Evolutionary conservation across 2,888 invertebrate genomes (phyloP).

Genomic region (Campoplex capitator): DNA sequence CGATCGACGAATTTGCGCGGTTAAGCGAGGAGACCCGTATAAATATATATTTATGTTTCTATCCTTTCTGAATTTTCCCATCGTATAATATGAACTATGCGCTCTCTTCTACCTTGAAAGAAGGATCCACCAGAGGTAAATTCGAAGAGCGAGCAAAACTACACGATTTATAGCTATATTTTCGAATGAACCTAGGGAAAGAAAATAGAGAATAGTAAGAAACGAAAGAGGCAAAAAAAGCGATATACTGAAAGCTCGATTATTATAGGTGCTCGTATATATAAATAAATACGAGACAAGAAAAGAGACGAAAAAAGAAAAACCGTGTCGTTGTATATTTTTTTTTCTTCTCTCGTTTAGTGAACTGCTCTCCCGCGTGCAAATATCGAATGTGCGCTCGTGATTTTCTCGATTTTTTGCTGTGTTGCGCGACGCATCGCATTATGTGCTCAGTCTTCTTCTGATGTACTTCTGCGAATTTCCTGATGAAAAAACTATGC

Average conservation of each 20-base stretch:
- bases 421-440: slow-evolving; percentile 40
- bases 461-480: slow-evolving; percentile 60
- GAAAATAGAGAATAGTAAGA: slow-evolving; percentile 4
- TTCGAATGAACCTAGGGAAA: neutral
- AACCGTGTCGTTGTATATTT: slow-evolving; percentile 4
- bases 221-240: neutral
- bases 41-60: neutral
- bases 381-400: slow-evolving; percentile 67
- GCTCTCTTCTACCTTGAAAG: neutral
- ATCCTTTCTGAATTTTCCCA: slow-evolving; percentile 31
- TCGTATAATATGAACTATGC: slow-evolving; percentile 31
- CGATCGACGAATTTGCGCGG: slow-evolving; percentile 53
- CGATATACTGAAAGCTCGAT: slow-evolving; percentile 6
- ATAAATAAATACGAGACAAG: slow-evolving; percentile 2
- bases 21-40: slow-evolving; percentile 16
- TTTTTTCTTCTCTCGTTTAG: slow-evolving; percentile 46
- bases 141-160: slow-evolving; percentile 33
- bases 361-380: slow-evolving; percentile 50
- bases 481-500: slow-evolving; percentile 56
- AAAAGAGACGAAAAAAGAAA: slow-evolving; percentile 13
- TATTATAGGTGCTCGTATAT: slow-evolving; percentile 14
- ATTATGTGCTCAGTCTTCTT: slow-evolving; percentile 43
- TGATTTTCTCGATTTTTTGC: slow-evolving; percentile 44
- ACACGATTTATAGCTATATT: neutral
- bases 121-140: slow-evolving; percentile 24